Conservation (phyloP, 2,113 vertebrate genomes). For the Accipiter cooperii region DNA sequence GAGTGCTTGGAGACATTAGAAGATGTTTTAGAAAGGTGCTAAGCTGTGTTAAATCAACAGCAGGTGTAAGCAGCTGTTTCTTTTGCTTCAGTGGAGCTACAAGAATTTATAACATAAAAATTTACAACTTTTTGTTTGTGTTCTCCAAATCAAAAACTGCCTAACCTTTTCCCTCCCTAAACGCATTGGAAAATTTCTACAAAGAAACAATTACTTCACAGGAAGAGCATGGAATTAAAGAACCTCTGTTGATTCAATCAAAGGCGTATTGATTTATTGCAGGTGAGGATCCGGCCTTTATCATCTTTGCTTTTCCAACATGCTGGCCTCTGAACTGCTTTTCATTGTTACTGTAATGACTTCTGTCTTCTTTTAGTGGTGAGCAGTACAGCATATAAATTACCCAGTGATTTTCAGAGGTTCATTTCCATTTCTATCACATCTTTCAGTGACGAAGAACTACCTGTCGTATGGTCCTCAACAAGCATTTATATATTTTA, state of each 20-base stretch:
- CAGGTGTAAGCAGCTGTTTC: background rate
- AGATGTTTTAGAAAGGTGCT: background rate
- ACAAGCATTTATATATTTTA: background rate
- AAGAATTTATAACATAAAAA: background rate
- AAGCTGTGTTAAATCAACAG: background rate
- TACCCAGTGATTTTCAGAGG: background rate
- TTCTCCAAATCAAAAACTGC: background rate
- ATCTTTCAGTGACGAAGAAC: background rate
- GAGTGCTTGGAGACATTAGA: background rate
- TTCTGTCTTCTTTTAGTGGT: background rate
- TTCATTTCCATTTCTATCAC: background rate
- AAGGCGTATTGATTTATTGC: background rate
- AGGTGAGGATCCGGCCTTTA: background rate
- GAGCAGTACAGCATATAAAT: background rate
- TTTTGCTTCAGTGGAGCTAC: background rate
- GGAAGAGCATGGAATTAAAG: background rate
- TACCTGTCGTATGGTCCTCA: background rate
- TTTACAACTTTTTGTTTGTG: background rate
- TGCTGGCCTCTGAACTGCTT: background rate
- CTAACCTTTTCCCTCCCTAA: background rate
- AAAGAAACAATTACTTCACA: background rate
- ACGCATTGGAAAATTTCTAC: background rate
- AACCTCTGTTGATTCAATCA: background rate
- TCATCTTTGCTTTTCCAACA: background rate
- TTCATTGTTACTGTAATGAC: background rate